Base-by-base conservation (phyloP, 2,113 vertebrate species). In the Cromileptes altivelis region DNA sequence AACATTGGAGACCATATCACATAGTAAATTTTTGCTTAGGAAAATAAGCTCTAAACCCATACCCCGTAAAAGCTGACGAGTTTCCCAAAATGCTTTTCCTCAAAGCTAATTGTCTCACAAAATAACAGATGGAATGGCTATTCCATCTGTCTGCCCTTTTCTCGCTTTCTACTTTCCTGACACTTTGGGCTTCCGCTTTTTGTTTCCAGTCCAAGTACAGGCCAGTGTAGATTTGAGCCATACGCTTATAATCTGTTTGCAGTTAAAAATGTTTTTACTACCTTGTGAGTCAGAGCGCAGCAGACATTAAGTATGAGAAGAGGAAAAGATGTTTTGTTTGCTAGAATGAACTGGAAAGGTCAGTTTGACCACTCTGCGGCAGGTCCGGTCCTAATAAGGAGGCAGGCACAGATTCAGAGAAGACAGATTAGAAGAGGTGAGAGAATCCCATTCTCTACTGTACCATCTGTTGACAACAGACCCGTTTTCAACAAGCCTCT, bases 181-280 rank as follows among this genome's bases (percentile, higher is more conserved):
- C 80, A 81, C 71, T 74, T 81, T 85, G 86, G 77, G 55, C 69
- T 91, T 89, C 70, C 53, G 49, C 83, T 79, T 90, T 88, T 78
- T 78, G 80, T 90, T 89, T 81, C 76, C 55, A 82, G 70, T 75
- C 63, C 76, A 61, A 64, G 42, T 68, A 11, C 50, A 84, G 49
- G 86, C 33, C 83, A 75, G 61, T 69, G 47, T 33, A 76, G 90
- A 88, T 83, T 65, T 21, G 15, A 90, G 75, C 78, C 57, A 11
- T 68, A 77, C 18, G 76, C 42, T 14, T 78, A 68, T 75, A 77
- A 90, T 88, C 70, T 92, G 79, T 89, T 85, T 88, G 86, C 81
- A 84, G 85, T 91, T 88, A 86, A 78, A 67, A 87, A 82, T 42
- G 49, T 92, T 94, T 94, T 93, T 93, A 93, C 83, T 85, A 67